Percentiles rank a stretch among this genome's conserved stretches.
phyloP scores from a whole-genome alignment of 2,113 vertebrate species.

The Cebus imitator region DNA sequence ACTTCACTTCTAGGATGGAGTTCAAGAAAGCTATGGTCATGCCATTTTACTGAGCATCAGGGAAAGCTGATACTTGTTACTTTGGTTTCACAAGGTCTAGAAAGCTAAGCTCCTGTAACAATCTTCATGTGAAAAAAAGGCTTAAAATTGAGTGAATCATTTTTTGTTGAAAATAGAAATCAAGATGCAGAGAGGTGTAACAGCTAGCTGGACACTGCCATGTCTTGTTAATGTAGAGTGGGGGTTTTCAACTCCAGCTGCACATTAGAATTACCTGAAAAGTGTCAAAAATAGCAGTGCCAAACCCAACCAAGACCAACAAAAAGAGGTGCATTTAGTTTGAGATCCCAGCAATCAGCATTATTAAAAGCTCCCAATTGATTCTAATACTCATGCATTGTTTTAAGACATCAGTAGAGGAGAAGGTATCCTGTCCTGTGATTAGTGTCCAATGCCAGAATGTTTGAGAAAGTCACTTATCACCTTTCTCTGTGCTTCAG shows the following conservation, averaged over 20 bases:
- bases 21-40: constrained; percentile 38
- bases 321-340: constrained; percentile 16
- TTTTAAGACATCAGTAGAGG: not conserved
- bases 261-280: not conserved
- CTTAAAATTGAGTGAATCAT: constrained; percentile 8
- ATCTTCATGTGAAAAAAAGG: not conserved
- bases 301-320: not conserved
- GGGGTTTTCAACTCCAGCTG: not conserved
- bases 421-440: not conserved
- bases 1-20: constrained; percentile 38
- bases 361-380: not conserved
- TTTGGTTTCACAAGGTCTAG: constrained; percentile 36
- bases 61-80: constrained; percentile 45
- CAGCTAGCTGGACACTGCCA: not conserved
- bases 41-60: constrained; percentile 35
- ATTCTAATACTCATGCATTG: not conserved
- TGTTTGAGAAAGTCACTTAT: not conserved
- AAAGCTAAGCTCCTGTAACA: constrained; percentile 41
- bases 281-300: constrained; percentile 19
- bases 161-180: constrained; percentile 34
- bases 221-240: not conserved
- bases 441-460: constrained; percentile 4
- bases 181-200: not conserved
- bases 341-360: not conserved
- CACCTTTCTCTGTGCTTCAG: not conserved